Evolutionary conservation across 2,888 invertebrate species (phyloP).

Genomic region (Falcaria lacertinaria): DNA sequence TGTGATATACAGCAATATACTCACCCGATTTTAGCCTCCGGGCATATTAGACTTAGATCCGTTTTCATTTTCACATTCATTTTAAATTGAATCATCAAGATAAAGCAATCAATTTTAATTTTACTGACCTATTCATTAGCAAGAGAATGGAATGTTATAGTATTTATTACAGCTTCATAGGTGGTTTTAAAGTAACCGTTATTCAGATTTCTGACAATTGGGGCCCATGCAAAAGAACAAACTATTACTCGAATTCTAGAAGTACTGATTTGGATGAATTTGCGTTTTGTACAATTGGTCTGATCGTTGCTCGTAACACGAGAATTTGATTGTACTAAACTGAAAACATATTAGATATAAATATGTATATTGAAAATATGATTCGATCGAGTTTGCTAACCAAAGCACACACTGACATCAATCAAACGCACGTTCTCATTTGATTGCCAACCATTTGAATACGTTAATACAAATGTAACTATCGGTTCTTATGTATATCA

Average conservation of each 20-base stretch:
- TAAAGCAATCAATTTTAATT: not conserved
- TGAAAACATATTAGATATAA: too few species aligned
- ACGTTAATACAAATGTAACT: not conserved
- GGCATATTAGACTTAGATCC: not conserved
- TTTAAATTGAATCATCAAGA: not conserved
- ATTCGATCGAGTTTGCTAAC: not conserved
- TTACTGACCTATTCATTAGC: not conserved
- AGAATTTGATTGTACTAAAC: too few species aligned
- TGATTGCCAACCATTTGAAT: not conserved
- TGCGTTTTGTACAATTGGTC: too few species aligned
- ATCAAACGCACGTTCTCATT: not conserved
- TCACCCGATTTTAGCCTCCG: slow-evolving; percentile 36
- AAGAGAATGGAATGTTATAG: too few species aligned
- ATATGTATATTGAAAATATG: too few species aligned
- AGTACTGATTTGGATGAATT: too few species aligned
- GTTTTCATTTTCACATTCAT: not conserved
- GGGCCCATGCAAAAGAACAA: too few species aligned
- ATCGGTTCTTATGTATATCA: not conserved
- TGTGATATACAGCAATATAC: slow-evolving; percentile 48
- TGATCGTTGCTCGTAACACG: too few species aligned
- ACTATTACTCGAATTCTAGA: too few species aligned
- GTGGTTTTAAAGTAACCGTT: too few species aligned
- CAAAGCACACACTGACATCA: not conserved
- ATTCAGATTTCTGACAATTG: too few species aligned
- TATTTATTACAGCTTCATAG: too few species aligned